Evolutionary conservation across 2,113 vertebrate genomes (phyloP).

Genomic region (Vombatus ursinus): DNA sequence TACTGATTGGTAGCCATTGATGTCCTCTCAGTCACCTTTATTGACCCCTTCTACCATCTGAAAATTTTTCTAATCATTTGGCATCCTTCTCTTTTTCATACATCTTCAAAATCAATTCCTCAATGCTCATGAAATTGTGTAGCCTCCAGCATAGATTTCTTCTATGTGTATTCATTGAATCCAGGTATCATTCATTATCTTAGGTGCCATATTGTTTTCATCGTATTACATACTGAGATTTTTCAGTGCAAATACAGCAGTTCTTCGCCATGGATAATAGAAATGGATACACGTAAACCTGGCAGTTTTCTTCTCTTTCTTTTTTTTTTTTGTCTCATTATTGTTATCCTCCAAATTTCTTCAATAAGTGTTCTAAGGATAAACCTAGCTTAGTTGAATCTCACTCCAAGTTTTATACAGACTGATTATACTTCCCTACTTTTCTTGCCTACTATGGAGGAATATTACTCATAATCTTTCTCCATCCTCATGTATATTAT

Average conservation of each 20-base stretch:
- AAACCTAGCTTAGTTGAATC: background rate
- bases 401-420: background rate
- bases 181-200: background rate
- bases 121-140: background rate
- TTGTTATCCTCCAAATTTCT: background rate
- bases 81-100: background rate
- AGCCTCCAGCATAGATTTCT: background rate
- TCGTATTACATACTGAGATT: background rate
- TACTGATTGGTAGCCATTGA: background rate
- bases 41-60: background rate
- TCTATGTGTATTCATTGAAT: background rate
- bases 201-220: background rate
- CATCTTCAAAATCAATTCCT: background rate
- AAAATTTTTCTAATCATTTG: background rate
- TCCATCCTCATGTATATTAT: background rate
- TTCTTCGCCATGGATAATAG: background rate
- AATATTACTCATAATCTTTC: background rate
- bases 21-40: background rate
- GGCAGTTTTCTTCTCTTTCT: too few relatives aligned
- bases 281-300: background rate
- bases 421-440: background rate
- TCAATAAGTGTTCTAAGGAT: background rate
- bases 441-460: background rate
- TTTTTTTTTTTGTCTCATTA: too few relatives aligned
- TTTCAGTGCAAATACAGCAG: background rate